phyloP scores from a whole-genome alignment of 2,797 vertebrate species.

The Protonibea diacanthus region DNA sequence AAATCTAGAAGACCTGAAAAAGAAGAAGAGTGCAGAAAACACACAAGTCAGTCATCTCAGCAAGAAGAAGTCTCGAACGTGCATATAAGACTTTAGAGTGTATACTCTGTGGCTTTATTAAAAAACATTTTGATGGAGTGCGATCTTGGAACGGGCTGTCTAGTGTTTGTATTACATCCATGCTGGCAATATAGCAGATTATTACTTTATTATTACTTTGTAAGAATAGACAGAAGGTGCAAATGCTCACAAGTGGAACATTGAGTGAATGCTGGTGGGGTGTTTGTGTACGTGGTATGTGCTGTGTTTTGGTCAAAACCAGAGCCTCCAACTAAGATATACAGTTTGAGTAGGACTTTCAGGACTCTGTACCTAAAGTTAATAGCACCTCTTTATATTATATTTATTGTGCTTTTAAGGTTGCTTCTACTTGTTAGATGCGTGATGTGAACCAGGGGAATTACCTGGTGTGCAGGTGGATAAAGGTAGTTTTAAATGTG shows the following conservation, averaged over 20 bases:
- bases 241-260: background rate
- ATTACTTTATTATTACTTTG: background rate
- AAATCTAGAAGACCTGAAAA: too few species aligned
- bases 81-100: background rate
- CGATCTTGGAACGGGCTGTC: background rate
- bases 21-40: too few species aligned
- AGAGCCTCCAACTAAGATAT: background rate
- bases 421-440: background rate
- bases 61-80: background rate
- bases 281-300: background rate
- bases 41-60: background rate
- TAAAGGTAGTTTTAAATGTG: constrained; percentile 5
- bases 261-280: background rate
- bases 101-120: background rate
- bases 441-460: background rate
- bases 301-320: background rate
- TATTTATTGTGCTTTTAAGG: constrained; percentile 24
- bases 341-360: background rate
- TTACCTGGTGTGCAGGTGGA: constrained; percentile 4
- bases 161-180: background rate
- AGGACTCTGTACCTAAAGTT: constrained; percentile 1
- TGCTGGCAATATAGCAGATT: background rate
- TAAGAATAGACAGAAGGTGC: too few species aligned
- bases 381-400: constrained; percentile 26
- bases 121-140: background rate